These are phyloP conservation scores for Synergus japonicus DNA, from an alignment of 2,888 invertebrate species.

Conservation along the genomic window DNA sequence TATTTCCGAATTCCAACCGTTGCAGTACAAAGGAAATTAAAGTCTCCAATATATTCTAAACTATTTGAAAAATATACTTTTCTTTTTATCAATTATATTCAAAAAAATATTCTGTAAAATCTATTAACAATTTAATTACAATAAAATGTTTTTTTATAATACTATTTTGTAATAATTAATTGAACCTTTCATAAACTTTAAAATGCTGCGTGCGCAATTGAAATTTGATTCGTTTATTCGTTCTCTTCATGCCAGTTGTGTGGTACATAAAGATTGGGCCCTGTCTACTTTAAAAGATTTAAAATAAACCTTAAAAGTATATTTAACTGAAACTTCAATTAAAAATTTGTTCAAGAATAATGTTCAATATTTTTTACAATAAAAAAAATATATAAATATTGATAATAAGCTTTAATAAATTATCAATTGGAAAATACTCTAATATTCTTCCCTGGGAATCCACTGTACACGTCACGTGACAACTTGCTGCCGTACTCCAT, in stretches of 20 bases:
- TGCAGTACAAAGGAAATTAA: not conserved
- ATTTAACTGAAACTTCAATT: not conserved
- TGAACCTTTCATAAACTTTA: not conserved
- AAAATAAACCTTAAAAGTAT: not conserved
- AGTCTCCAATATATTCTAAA: not conserved
- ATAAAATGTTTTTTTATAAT: not conserved
- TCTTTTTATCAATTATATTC: not conserved
- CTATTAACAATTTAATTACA: not conserved
- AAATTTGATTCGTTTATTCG: not conserved
- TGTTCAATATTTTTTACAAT: not conserved
- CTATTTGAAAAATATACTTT: not conserved
- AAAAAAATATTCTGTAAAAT: not conserved
- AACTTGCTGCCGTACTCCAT: not conserved
- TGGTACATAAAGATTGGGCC: not conserved
- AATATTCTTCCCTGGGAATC: not conserved
- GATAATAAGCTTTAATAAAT: not conserved
- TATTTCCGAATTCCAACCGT: conserved; percentile 7
- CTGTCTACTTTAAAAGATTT: not conserved
- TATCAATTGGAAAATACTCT: not conserved
- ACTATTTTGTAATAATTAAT: not conserved
- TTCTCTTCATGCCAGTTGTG: not conserved
- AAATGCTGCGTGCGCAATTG: not conserved
- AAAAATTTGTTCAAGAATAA: not conserved
- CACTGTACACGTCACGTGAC: conserved; percentile 4
- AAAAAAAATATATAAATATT: not conserved